Evolutionary conservation across 2,888 invertebrate species (phyloP).

Genomic region (Biston stratarius): DNA sequence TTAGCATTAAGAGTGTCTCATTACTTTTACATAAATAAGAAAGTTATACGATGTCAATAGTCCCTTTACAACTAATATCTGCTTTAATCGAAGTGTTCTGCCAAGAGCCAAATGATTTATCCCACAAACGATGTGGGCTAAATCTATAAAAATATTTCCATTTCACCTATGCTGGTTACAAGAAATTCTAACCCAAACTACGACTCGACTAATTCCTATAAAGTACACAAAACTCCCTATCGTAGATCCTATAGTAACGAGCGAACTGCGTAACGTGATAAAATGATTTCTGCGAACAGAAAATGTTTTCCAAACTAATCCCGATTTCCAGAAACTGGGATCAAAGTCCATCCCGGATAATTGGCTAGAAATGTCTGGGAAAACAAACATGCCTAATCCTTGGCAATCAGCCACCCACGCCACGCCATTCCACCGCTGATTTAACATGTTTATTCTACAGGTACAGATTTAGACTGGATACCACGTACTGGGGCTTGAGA

Average conservation of each 20-base stretch:
- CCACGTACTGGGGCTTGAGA: not conserved
- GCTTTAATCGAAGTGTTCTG: too few species aligned
- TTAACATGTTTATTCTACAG: constrained; percentile 10
- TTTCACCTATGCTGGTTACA: not conserved
- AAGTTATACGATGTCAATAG: too few species aligned
- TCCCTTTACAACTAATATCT: too few species aligned
- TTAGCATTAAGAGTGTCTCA: too few species aligned
- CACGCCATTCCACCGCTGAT: not conserved
- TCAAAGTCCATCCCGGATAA: constrained; percentile 18
- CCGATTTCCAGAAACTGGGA: constrained; percentile 16
- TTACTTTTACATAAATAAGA: too few species aligned
- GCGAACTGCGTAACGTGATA: not conserved
- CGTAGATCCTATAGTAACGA: not conserved
- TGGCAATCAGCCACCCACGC: constrained; percentile 29
- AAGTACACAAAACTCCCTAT: not conserved
- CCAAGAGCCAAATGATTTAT: too few species aligned
- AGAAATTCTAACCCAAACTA: not conserved
- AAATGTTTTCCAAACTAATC: constrained; percentile 12
- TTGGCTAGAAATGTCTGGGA: constrained; percentile 26
- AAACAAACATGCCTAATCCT: constrained; percentile 25
- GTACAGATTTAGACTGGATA: constrained; percentile 11
- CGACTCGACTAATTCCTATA: not conserved
- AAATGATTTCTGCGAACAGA: not conserved
- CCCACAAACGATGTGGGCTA: too few species aligned
- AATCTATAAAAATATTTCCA: not conserved